These are phyloP conservation scores for Amphipoea lucens DNA, from an alignment of 2,888 invertebrate species.

Conservation along the genomic window DNA sequence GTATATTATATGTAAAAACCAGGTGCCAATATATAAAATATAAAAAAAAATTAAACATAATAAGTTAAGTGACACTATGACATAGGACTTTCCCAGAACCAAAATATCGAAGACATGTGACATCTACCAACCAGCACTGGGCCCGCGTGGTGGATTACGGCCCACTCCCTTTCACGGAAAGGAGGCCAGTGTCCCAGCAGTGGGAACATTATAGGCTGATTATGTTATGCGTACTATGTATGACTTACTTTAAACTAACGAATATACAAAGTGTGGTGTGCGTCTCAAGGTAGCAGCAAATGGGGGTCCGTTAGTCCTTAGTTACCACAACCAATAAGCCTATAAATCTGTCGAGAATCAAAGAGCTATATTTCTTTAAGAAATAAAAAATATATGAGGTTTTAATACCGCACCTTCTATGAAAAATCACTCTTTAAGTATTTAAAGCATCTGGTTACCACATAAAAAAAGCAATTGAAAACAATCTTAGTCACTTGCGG, in stretches of 20 bases:
- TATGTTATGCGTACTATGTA: no score
- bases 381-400: neutral
- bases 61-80: neutral
- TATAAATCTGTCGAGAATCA: neutral
- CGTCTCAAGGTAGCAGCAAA: neutral
- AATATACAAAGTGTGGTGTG: neutral
- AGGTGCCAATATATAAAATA: neutral
- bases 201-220: no score
- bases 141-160: no score
- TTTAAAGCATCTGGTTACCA: conserved; percentile 24
- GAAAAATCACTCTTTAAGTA: conserved; percentile 38
- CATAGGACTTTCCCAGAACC: neutral
- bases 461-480: conserved; percentile 45
- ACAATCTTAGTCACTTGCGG: conserved; percentile 57
- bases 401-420: neutral
- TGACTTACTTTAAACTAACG: neutral
- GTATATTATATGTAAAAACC: neutral
- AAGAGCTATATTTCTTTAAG: neutral
- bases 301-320: neutral
- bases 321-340: neutral
- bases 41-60: neutral
- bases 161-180: no score
- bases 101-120: no score
- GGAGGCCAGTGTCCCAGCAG: no score
- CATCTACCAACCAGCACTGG: no score